phyloP scores from a whole-genome alignment of 2,888 invertebrate species.

The Brachyptera putata region DNA sequence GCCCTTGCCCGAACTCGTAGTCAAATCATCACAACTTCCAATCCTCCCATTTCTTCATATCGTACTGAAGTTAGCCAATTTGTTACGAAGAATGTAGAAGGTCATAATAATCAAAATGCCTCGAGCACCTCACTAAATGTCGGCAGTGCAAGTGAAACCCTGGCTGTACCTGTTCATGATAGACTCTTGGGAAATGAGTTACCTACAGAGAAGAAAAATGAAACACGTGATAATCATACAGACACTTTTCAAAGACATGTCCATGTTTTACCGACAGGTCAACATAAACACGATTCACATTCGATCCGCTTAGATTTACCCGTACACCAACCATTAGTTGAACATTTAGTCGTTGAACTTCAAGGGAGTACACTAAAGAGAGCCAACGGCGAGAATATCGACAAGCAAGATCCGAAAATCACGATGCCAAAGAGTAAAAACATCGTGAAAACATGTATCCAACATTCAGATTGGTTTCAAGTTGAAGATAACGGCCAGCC shows the following conservation, averaged over 20 bases:
- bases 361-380: constrained; percentile 23
- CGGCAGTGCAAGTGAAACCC: too few species aligned
- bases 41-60: constrained; percentile 24
- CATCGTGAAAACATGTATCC: constrained; percentile 35
- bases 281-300: constrained; percentile 22
- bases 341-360: constrained; percentile 26
- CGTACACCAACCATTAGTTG: too few species aligned
- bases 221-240: too few species aligned
- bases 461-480: constrained; percentile 52
- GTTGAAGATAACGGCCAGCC: constrained; percentile 53
- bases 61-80: background rate
- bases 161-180: too few species aligned
- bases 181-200: too few species aligned
- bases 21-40: constrained; percentile 43
- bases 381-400: background rate
- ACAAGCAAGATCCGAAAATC: constrained; percentile 34
- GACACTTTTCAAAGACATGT: too few species aligned
- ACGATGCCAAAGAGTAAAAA: constrained; percentile 35
- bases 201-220: too few species aligned
- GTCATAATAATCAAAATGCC: too few species aligned
- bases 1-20: constrained; percentile 57
- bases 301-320: background rate
- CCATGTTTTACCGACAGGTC: constrained; percentile 23
- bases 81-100: background rate
- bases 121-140: too few species aligned